Evolutionary conservation across 2,888 invertebrate genomes (phyloP), one percentile per base, ranked within the genome.

Genomic region (Troilus luridus): DNA sequence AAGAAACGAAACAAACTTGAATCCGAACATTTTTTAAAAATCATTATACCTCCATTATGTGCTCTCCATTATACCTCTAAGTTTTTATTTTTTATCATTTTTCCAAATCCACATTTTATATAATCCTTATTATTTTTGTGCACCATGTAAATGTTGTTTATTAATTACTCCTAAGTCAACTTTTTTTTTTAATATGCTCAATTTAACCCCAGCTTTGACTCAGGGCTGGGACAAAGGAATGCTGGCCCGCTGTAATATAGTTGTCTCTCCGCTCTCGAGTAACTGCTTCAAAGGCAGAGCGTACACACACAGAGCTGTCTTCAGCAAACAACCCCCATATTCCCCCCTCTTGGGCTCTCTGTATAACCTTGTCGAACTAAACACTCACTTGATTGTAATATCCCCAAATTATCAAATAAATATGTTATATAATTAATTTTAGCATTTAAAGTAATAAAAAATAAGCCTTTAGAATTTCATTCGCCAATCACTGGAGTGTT

Each of bases 281-380:
- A 56, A 58, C 12, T 85, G 85, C 58, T n/a, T 85, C 85, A 85
- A 85, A 85, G 85, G 56, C 7, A n/a, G 7, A 11, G 11, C n/a
- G 21, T n/a, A 85, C 85, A 85, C 21, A 85, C 85, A 85, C 21
- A 85, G 85, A n/a, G 56, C 85, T 54, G 85, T 85, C 85, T 56
- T 85, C 21, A n/a, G 56, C 85, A 85, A 54, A 85, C 85, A 56
- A 56, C 85, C 85, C 56, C 56, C 85, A 85, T 85, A 56, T 85
- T 85, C 85, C 56, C 85, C 56, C n/a, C 0, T 12, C 56, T 11
- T 0, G n/a, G 72, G 72, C 27, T 77, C 0, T 67, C 14, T 41
- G 72, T 77, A 77, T 41, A 77, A 77, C 17, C 17, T 77, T 27
- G 27, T 77, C 72, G 72, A 77, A 41, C 14, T 41, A 41, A 77